phyloP scores from a whole-genome alignment of 1,140 invertebrate species.

The Campodea augens region DNA sequence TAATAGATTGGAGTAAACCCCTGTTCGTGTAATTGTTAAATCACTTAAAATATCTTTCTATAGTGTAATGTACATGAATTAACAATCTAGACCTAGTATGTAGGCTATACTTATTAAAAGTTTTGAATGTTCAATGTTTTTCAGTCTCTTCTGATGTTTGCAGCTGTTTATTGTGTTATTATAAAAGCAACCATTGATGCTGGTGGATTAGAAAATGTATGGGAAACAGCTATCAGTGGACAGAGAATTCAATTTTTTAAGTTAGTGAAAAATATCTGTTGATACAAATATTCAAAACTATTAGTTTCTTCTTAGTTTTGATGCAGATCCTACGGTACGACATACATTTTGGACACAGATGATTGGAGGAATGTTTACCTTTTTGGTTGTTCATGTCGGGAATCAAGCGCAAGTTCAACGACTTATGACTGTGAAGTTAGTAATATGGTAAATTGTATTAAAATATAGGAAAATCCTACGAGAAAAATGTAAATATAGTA shows the following conservation, averaged over 20 bases:
- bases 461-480: no score
- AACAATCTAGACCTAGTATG: no score
- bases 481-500: no score
- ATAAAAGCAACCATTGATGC: conserved; percentile 40
- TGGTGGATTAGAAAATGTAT: conserved; percentile 42
- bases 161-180: conserved; percentile 50
- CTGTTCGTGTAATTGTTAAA: no score
- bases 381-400: conserved; percentile 53
- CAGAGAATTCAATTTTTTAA: conserved; percentile 45
- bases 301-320: conserved; percentile 27
- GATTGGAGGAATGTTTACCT: conserved; percentile 51
- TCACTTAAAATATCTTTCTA: no score
- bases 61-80: no score
- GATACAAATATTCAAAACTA: no score
- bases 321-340: conserved; percentile 44
- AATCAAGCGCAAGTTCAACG: conserved; percentile 80
- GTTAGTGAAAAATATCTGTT: conserved; percentile 27
- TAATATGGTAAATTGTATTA: no score
- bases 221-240: conserved; percentile 39
- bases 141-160: conserved; percentile 55
- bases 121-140: conserved; percentile 9
- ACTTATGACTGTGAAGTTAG: conserved; percentile 48
- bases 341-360: conserved; percentile 53
- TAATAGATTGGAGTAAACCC: no score
- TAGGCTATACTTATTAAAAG: neutral